Conservation (phyloP, 2,113 vertebrate species). For the Scopus umbretta region DNA sequence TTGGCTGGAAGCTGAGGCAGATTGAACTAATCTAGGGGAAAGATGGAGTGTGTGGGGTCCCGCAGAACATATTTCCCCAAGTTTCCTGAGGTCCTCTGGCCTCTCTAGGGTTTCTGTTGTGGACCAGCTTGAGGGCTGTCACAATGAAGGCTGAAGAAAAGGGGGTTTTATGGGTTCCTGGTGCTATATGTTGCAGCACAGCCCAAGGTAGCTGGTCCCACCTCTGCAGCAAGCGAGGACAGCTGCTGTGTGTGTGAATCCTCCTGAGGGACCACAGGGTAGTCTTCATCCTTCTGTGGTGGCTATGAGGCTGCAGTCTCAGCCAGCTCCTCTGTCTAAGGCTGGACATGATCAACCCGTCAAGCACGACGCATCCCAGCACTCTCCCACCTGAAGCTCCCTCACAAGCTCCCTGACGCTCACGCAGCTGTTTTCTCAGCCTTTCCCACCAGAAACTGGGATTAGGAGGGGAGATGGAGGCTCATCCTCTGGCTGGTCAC, state of each 20-base stretch:
- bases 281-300: not conserved
- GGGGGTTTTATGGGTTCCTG: not conserved
- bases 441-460: not conserved
- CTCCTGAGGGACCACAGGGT: not conserved
- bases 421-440: not conserved
- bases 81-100: not conserved
- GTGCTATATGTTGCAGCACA: not conserved
- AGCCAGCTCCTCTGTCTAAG: not conserved
- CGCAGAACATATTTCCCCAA: not conserved
- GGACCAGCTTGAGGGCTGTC: not conserved
- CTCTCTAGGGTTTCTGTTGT: not conserved
- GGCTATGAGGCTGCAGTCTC: not conserved
- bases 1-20: slow-evolving; percentile 54
- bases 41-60: not conserved
- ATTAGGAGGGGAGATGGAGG: not conserved
- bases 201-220: not conserved
- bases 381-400: not conserved
- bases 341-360: not conserved
- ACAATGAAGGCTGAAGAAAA: not conserved
- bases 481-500: not conserved
- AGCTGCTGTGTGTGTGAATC: rapidly evolving
- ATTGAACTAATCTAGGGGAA: slow-evolving; percentile 47
- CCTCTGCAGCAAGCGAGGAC: rapidly evolving
- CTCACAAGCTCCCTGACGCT: not conserved
- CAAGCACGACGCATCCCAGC: not conserved